phyloP scores from a whole-genome alignment of 2,113 vertebrate genomes.

The Aphyosemion australe region DNA sequence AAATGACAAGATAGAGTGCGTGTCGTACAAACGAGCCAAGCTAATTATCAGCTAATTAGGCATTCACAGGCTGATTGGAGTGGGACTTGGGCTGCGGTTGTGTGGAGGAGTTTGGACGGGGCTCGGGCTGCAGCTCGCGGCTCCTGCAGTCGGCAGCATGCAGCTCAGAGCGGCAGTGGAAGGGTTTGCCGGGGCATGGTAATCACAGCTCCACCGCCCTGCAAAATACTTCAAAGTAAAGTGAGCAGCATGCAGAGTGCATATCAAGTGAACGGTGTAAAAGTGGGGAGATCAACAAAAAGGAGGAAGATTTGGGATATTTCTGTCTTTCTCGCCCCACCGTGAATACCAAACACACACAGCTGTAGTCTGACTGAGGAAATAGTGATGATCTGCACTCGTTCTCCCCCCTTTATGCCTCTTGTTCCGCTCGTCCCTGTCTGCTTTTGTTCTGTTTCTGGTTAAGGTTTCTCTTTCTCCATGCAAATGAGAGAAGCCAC shows the following conservation, averaged over 20 bases:
- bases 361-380: conserved; percentile 5
- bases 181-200: conserved; percentile 51
- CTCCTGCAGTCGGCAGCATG: conserved; percentile 50
- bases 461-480: conserved; percentile 62
- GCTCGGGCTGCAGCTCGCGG: conserved; percentile 8
- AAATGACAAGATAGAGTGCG: conserved; percentile 56
- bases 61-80: conserved; percentile 40
- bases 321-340: conserved; percentile 19
- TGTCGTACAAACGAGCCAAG: conserved; percentile 35
- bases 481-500: conserved; percentile 78
- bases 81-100: conserved; percentile 13
- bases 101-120: conserved; percentile 12
- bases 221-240: conserved; percentile 69
- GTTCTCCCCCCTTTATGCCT: conserved; percentile 31
- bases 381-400: conserved; percentile 36
- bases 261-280: conserved; percentile 69
- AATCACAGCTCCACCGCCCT: conserved; percentile 59
- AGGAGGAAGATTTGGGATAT: conserved; percentile 19
- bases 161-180: conserved; percentile 38
- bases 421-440: conserved; percentile 15
- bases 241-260: conserved; percentile 59
- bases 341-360: conserved; percentile 37
- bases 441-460: conserved; percentile 50
- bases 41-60: conserved; percentile 69
- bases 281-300: conserved; percentile 19